Evolutionary conservation across 2,797 vertebrate species (phyloP).

Genomic region (Morus bassanus): DNA sequence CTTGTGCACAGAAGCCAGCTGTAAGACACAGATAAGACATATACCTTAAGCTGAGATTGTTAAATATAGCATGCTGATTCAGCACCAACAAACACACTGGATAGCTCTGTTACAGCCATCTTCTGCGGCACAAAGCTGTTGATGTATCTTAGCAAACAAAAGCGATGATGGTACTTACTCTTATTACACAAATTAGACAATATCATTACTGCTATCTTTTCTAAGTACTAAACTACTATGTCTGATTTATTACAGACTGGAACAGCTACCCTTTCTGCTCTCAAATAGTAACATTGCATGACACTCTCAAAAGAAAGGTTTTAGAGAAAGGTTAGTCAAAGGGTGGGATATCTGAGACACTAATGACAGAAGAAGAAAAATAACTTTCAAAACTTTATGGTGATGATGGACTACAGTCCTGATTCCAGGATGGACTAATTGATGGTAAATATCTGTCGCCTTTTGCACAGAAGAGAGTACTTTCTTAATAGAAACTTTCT

Average conservation of each 20-base stretch:
- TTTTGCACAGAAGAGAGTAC: neutral
- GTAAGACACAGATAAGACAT: conserved; percentile 15
- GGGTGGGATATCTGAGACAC: neutral
- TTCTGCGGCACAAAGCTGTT: neutral
- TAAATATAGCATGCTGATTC: neutral
- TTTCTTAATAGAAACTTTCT: neutral
- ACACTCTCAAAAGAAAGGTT: neutral
- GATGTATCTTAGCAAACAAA: neutral
- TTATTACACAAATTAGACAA: neutral
- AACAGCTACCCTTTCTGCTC: neutral
- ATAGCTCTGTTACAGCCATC: neutral
- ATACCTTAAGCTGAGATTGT: neutral
- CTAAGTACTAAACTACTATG: neutral
- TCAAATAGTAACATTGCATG: neutral
- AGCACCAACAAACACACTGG: neutral
- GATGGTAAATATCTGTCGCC: neutral
- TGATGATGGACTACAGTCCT: neutral
- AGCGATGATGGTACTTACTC: neutral
- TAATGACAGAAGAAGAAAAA: neutral
- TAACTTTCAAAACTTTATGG: neutral
- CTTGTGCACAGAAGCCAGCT: conserved; percentile 68
- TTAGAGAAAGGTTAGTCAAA: neutral
- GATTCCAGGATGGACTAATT: neutral
- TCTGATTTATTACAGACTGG: neutral
- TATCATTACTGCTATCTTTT: neutral